Percentiles rank a stretch among this genome's conserved stretches.
These are phyloP conservation scores for Turritopsis dohrnii DNA, from an alignment of 30 jellyfish, hydroid and myxozoan species.

Conservation along the genomic window DNA sequence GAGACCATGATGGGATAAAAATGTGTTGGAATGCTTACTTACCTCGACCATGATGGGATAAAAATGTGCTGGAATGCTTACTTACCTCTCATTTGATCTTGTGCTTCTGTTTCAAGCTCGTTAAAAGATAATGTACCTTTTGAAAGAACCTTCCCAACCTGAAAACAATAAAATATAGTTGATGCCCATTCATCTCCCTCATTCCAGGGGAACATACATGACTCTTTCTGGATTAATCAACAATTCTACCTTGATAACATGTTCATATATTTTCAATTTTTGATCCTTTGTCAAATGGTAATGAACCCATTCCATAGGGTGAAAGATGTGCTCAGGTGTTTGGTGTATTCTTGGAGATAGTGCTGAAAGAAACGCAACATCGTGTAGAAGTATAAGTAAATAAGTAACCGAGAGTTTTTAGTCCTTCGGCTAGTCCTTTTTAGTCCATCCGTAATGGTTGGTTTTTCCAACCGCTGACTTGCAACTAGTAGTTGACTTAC, in stretches of 20 bases:
- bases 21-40: background rate
- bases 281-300: slow-evolving; percentile 50
- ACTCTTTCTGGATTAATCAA: background rate
- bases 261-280: slow-evolving; percentile 59
- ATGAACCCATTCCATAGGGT: slow-evolving; percentile 27
- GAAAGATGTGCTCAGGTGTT: background rate
- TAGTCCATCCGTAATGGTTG: no score
- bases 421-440: no score
- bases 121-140: slow-evolving; percentile 42
- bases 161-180: background rate
- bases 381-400: no score
- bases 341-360: background rate
- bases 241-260: slow-evolving; percentile 46
- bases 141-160: slow-evolving; percentile 42
- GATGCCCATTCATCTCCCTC: background rate
- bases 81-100: slow-evolving; percentile 68
- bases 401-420: no score
- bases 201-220: background rate
- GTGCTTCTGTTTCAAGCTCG: slow-evolving; percentile 60
- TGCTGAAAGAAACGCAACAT: no score
- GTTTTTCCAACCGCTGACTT: no score
- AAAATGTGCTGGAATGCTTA: background rate
- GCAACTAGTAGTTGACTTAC: no score
- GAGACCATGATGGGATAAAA: no score
- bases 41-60: no score